Conservation (phyloP, 1,140 invertebrate species). For the Vollenhovia emeryi region DNA sequence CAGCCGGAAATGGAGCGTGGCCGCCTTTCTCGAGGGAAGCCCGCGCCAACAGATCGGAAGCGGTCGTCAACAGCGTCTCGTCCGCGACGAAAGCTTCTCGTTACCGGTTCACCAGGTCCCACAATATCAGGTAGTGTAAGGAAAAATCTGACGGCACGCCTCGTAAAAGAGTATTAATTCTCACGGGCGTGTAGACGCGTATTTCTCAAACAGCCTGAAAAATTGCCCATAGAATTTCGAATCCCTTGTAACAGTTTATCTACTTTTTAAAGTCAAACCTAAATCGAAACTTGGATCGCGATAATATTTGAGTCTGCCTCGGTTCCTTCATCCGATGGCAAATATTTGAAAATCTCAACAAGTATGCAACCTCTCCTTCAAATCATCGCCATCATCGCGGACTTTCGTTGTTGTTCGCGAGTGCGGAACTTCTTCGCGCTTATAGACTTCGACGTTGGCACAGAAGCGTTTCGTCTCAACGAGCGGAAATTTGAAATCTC, state of each 20-base stretch:
- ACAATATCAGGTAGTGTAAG: not conserved
- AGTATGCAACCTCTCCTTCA: not conserved
- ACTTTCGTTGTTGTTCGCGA: not conserved
- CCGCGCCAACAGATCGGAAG: slow-evolving; percentile 40
- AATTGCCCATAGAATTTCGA: not conserved
- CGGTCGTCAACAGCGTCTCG: slow-evolving; percentile 16
- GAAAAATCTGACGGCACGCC: not conserved
- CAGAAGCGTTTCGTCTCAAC: not conserved
- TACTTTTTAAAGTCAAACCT: not conserved
- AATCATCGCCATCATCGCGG: slow-evolving; percentile 9
- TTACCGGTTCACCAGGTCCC: slow-evolving; percentile 3
- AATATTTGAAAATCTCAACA: slow-evolving; percentile 4
- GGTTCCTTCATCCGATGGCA: not conserved
- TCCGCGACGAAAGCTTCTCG: slow-evolving; percentile 5
- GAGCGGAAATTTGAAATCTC: slow-evolving; percentile 22
- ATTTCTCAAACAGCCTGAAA: not conserved
- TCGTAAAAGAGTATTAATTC: not conserved
- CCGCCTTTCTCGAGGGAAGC: slow-evolving; percentile 29
- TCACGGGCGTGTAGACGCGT: not conserved
- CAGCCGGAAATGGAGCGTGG: slow-evolving; percentile 49
- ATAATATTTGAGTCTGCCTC: not conserved
- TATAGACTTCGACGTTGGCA: not conserved
- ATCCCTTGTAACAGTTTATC: not conserved
- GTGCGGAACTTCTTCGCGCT: not conserved
- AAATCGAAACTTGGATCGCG: not conserved